phyloP scores from a whole-genome alignment of 2,113 vertebrate species.

The Lethenteron reissneri region DNA sequence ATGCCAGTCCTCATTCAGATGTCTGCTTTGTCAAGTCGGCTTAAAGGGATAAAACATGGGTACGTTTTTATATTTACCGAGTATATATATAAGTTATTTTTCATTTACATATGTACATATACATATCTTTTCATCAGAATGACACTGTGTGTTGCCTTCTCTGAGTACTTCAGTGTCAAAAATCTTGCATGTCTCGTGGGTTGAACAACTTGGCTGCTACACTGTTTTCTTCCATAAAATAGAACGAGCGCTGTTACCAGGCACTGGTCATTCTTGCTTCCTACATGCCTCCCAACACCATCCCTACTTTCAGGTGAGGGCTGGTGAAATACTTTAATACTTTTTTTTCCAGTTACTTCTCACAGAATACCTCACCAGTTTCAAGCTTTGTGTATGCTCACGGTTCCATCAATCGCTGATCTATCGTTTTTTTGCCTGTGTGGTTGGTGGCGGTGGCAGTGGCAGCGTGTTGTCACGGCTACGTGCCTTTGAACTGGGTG shows the following conservation, averaged over 20 bases:
- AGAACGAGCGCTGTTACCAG: slow-evolving; percentile 48
- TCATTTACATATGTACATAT: too few species aligned
- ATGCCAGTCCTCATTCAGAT: too few species aligned
- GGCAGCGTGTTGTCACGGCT: slow-evolving; percentile 51
- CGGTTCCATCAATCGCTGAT: neutral
- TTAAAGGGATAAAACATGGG: too few species aligned
- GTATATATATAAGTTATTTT: too few species aligned
- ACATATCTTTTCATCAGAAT: too few species aligned
- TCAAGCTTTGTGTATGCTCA: neutral
- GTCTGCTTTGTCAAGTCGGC: too few species aligned
- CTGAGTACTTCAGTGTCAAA: neutral
- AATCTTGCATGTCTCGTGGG: neutral
- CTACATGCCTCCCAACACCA: slow-evolving; percentile 38
- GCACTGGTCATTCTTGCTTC: slow-evolving; percentile 59
- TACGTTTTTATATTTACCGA: too few species aligned
- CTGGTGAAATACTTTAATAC: too few species aligned
- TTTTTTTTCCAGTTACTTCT: neutral
- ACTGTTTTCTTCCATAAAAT: slow-evolving; percentile 9
- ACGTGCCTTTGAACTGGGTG: slow-evolving; percentile 27
- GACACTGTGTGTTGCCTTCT: too few species aligned
- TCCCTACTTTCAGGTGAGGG: slow-evolving; percentile 59
- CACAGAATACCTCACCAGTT: slow-evolving; percentile 3
- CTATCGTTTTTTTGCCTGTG: neutral
- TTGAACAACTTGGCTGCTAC: too few species aligned
- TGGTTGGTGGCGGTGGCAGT: slow-evolving; percentile 21